These are phyloP conservation scores for Chromobotia macracanthus DNA, from an alignment of 2,797 vertebrate genomes.

Conservation along the genomic window DNA sequence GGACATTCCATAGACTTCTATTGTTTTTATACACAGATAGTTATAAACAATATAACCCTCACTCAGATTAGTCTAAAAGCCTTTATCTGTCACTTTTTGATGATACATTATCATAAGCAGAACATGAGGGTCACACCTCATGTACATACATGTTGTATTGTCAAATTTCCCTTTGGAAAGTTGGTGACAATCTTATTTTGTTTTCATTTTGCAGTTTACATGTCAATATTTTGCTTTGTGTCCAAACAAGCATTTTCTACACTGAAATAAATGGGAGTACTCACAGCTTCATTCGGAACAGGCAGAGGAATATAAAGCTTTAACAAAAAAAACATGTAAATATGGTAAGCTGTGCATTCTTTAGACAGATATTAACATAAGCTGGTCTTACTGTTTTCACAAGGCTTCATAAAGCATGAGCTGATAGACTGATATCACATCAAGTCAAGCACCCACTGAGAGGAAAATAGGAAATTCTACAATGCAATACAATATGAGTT, in stretches of 20 bases:
- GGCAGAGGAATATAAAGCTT: neutral
- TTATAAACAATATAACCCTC: too few species aligned
- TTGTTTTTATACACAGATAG: too few species aligned
- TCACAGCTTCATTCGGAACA: neutral
- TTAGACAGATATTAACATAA: neutral
- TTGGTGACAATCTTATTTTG: neutral
- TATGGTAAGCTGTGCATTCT: neutral
- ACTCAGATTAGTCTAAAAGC: too few species aligned
- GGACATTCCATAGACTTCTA: too few species aligned
- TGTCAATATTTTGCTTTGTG: neutral
- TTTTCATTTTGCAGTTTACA: conserved; percentile 5
- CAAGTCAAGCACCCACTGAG: neutral
- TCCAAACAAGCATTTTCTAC: neutral
- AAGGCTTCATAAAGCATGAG: neutral
- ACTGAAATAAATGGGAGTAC: neutral
- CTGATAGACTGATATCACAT: neutral
- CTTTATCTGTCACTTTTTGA: too few species aligned
- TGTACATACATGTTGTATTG: too few species aligned
- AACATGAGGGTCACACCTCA: too few species aligned
- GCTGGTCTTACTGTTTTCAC: conserved; percentile 2
- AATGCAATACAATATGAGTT: too few species aligned
- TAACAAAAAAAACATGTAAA: neutral
- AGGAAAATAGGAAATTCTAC: neutral
- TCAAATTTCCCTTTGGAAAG: neutral
- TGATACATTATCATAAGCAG: too few species aligned